A percentile compares a stretch with the other conserved stretches of the same genome.
Evolutionary conservation across 2,797 vertebrate species (phyloP).

Genomic region (Rhinogobio ventralis): DNA sequence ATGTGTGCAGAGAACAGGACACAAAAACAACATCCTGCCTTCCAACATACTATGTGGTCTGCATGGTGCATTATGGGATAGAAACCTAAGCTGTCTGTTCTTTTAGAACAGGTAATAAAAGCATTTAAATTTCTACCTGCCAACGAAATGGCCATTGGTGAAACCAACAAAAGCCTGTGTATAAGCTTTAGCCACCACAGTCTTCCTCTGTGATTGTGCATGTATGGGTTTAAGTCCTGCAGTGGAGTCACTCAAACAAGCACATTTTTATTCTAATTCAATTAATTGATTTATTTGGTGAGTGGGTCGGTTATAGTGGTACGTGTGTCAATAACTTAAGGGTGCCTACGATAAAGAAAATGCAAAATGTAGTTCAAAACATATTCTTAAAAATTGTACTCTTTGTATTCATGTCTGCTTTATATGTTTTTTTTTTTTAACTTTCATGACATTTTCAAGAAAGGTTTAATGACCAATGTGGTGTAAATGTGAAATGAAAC

Average conservation of each 20-base stretch:
- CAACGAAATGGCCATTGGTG: background rate
- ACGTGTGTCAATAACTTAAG: background rate
- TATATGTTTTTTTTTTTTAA: background rate
- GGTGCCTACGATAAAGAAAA: background rate
- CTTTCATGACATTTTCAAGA: background rate
- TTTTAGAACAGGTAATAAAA: background rate
- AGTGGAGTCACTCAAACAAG: background rate
- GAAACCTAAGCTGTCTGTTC: background rate
- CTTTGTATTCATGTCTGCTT: background rate
- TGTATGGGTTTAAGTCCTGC: background rate
- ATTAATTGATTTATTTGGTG: background rate
- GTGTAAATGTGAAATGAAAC: background rate
- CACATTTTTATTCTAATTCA: background rate
- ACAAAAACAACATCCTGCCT: background rate
- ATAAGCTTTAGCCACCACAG: background rate
- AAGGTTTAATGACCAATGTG: background rate
- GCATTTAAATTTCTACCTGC: background rate
- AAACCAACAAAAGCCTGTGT: background rate
- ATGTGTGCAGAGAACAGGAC: background rate
- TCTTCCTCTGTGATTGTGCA: background rate
- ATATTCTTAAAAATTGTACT: background rate
- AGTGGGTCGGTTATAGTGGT: background rate
- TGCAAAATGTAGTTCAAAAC: background rate
- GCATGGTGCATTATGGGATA: background rate
- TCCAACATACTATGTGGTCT: slow-evolving; percentile 8